phyloP scores from a whole-genome alignment of 1,140 invertebrate genomes.

The Danaus plexippus region DNA sequence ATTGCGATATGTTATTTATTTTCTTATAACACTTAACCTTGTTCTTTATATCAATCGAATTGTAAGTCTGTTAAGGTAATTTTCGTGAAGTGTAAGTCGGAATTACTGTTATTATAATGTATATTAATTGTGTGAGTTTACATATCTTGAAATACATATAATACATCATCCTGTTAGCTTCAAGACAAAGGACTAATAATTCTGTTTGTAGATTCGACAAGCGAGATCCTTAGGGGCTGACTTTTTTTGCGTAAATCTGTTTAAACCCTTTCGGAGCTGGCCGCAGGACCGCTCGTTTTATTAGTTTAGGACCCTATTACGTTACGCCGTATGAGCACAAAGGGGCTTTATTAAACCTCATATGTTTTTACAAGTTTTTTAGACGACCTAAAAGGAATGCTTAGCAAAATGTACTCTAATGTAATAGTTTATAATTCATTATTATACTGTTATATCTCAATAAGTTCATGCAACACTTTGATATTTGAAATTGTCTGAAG shows the following conservation, averaged over 20 bases:
- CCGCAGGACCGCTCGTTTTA: constrained; percentile 42
- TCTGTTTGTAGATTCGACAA: constrained; percentile 18
- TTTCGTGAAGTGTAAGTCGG: too few species aligned
- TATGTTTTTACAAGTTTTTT: constrained; percentile 27
- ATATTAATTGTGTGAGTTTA: neutral
- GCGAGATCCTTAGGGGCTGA: constrained; percentile 14
- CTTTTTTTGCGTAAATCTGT: constrained; percentile 46
- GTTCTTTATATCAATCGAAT: too few species aligned
- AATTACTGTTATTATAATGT: neutral
- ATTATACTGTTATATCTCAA: too few species aligned
- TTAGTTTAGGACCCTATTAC: constrained; percentile 65
- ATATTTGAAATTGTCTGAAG: too few species aligned
- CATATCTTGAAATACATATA: constrained; percentile 1
- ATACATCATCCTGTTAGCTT: constrained; percentile 7
- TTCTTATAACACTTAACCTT: too few species aligned
- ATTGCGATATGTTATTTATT: too few species aligned
- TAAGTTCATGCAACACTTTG: too few species aligned
- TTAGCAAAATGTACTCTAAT: too few species aligned
- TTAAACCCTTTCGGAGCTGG: constrained; percentile 43
- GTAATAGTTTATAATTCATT: too few species aligned
- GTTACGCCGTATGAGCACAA: constrained; percentile 42
- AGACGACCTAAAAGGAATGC: constrained; percentile 4
- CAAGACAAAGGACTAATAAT: constrained; percentile 17
- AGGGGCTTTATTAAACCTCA: constrained; percentile 45
- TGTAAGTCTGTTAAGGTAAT: too few species aligned